Percentiles rank a stretch among this genome's conserved stretches.
Conservation (phyloP, 1,140 invertebrate species). For the Apis laboriosa region DNA sequence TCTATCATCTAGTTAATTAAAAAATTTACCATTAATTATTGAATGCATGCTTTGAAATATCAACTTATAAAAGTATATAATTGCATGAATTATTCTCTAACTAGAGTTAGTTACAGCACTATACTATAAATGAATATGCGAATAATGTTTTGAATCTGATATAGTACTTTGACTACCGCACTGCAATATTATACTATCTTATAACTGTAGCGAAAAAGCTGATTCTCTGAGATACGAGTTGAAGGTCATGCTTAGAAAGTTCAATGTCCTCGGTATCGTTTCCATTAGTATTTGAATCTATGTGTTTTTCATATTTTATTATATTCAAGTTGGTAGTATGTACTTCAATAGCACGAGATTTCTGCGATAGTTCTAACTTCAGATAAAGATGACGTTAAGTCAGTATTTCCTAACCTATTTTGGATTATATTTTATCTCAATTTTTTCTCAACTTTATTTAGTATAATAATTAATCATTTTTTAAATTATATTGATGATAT, state of each 20-base stretch:
- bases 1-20: neutral
- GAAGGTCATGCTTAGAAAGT: conserved; percentile 73
- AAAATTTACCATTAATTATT: neutral
- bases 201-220: conserved; percentile 59
- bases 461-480: too few relatives aligned
- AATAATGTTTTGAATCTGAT: neutral
- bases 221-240: conserved; percentile 63
- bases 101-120: neutral
- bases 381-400: too few relatives aligned
- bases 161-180: neutral
- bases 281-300: neutral
- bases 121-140: neutral
- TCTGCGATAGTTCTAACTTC: neutral
- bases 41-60: neutral
- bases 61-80: neutral
- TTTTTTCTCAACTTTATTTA: too few relatives aligned
- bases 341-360: neutral
- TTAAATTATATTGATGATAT: too few relatives aligned
- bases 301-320: neutral
- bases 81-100: neutral
- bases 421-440: too few relatives aligned
- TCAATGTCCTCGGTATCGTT: conserved; percentile 66
- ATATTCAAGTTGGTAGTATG: too few relatives aligned
- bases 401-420: too few relatives aligned
- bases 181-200: neutral